phyloP scores from a whole-genome alignment of 2,888 invertebrate genomes.

The Eudemis profundana region DNA sequence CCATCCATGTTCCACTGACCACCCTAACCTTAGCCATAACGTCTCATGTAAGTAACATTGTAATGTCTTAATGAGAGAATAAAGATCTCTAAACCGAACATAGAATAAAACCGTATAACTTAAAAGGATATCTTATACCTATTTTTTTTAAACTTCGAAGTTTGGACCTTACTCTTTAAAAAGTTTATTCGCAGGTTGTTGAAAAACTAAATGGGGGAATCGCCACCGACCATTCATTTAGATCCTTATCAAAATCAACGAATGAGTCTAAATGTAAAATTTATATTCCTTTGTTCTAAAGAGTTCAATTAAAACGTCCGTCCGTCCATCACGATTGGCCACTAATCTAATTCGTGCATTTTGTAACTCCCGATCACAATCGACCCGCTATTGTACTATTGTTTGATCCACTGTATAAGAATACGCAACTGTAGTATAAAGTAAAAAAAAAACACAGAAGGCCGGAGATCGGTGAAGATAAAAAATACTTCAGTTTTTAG shows the following conservation, averaged over 20 bases:
- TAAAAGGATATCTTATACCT: no score
- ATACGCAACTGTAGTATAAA: conserved; percentile 7
- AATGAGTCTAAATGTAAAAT: conserved; percentile 11
- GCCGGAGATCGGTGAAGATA: no score
- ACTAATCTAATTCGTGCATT: conserved; percentile 36
- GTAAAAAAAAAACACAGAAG: background rate
- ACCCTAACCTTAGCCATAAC: no score
- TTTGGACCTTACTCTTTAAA: no score
- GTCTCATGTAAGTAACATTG: no score
- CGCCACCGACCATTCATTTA: conserved; percentile 12
- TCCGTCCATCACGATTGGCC: conserved; percentile 36
- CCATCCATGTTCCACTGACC: no score
- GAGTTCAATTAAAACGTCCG: conserved; percentile 33
- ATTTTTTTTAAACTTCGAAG: no score
- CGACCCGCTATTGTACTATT: conserved; percentile 36
- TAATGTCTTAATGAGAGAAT: no score
- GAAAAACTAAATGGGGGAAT: conserved; percentile 8
- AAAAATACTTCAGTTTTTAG: no score
- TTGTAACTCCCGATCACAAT: conserved; percentile 35
- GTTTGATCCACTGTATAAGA: conserved; percentile 12
- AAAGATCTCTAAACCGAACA: no score
- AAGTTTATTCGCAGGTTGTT: background rate
- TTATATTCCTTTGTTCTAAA: conserved; percentile 39
- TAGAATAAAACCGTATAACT: no score
- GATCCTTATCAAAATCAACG: conserved; percentile 23